Conservation (phyloP, 2,888 invertebrate genomes). For the Julus scandinavius region DNA sequence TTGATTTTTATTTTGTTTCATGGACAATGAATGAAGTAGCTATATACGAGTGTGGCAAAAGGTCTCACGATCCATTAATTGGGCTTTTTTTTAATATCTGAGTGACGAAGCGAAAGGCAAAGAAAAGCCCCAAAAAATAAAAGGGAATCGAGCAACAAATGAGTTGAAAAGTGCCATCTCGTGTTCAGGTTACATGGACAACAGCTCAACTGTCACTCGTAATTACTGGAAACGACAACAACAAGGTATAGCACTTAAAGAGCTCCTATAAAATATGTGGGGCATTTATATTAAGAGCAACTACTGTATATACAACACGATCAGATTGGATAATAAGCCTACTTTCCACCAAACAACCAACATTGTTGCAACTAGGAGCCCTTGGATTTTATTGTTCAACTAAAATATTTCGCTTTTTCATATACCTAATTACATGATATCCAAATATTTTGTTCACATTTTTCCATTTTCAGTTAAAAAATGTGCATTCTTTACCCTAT, state of each 20-base stretch:
- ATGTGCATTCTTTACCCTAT: no score
- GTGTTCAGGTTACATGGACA: constrained; percentile 49
- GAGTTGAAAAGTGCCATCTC: constrained; percentile 53
- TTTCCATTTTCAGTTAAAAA: no score
- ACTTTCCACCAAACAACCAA: background rate
- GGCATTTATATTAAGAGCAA: constrained; percentile 29
- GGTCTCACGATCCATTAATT: background rate
- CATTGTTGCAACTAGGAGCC: background rate
- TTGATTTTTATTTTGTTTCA: background rate
- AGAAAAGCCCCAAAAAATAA: constrained; percentile 25
- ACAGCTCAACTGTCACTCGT: constrained; percentile 51
- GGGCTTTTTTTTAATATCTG: constrained; percentile 26
- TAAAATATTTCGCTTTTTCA: no score
- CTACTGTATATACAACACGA: background rate
- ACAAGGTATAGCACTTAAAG: constrained; percentile 51
- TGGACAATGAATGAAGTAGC: no score
- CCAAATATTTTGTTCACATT: no score
- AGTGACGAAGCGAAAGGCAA: constrained; percentile 40
- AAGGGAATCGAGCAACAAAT: constrained; percentile 45
- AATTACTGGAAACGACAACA: constrained; percentile 50
- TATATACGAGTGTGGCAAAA: background rate
- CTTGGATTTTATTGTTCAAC: background rate
- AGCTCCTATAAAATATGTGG: constrained; percentile 33
- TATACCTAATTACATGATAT: background rate
- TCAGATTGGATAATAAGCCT: background rate